Base-by-base conservation (phyloP, 2,113 vertebrate genomes). In the Zeus faber region DNA sequence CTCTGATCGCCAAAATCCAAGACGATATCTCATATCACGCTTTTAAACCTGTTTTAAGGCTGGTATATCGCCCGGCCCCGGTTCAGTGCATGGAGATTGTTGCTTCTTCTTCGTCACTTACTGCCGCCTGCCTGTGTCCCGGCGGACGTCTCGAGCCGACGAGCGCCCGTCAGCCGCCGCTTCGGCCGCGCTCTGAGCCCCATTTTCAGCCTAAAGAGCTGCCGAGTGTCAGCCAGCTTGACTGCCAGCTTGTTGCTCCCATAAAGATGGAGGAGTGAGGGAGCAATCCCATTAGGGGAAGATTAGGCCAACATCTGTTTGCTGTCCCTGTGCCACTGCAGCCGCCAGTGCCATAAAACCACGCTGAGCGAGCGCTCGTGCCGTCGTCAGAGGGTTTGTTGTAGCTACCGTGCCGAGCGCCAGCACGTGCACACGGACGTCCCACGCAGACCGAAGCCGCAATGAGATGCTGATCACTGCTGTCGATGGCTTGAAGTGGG, bases 221-320 rank as follows among this genome's bases (percentile, higher is more conserved):
- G 24, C 61, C 26, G 51, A 72, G 71, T 54, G 64, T 68, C 65
- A 51, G 58, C 54, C 62, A 52, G 76, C 71, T 62, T 49, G 70
- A 49, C 77, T 68, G 74, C 82, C 80, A 79, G 81, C 83, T 73
- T 67, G 74, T 69, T 64, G 67, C 70, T 84, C 79, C 69, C 70
- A 74, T 84, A 82, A 82, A 88, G 82, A 84, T 60, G 41, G 20
- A 79, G 76, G 69, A 82, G 77, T 77, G 74, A 87, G 83, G 80
- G 84, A 88, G 74, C 79, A 76, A 84, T 87, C 85, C 87, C 83
- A 87, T 89, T 89, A 89, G 80, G 67, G 79, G 77, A 82, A 80
- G 85, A 89, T 89, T 87, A 86, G 75, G 75, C 65, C 79, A 84
- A 89, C 84, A 89, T 89, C 87, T 89, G 85, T 82, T 84, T 84